Evolutionary conservation across 2,797 vertebrate species (phyloP).

Genomic region (Alauda arvensis): DNA sequence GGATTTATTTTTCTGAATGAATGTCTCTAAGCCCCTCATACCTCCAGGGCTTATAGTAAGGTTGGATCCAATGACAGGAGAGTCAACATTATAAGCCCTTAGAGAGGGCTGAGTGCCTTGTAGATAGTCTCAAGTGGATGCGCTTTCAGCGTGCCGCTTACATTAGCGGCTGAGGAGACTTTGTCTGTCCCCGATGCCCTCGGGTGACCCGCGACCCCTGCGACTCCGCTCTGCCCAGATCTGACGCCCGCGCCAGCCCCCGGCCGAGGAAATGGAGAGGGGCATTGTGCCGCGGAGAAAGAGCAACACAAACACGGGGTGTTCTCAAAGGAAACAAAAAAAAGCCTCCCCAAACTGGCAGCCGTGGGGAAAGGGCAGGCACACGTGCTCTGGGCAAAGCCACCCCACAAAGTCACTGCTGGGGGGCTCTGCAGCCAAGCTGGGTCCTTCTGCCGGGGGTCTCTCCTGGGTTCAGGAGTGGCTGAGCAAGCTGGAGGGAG

Average conservation of each 20-base stretch:
- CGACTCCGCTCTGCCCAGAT: slow-evolving; percentile 69
- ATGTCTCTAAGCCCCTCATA: slow-evolving; percentile 66
- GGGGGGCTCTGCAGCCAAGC: not conserved
- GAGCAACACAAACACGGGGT: slow-evolving; percentile 72
- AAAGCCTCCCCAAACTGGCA: slow-evolving; percentile 10
- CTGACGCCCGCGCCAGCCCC: slow-evolving; percentile 59
- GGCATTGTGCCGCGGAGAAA: slow-evolving; percentile 71
- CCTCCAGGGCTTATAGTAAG: slow-evolving; percentile 77
- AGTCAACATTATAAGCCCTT: slow-evolving; percentile 78
- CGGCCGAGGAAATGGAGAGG: slow-evolving; percentile 76
- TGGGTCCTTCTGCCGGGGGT: not conserved
- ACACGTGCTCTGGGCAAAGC: not conserved
- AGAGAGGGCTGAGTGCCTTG: slow-evolving; percentile 73
- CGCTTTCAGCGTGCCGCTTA: slow-evolving; percentile 76
- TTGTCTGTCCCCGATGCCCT: slow-evolving; percentile 72
- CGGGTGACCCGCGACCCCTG: slow-evolving; percentile 78
- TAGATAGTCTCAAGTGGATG: slow-evolving; percentile 82
- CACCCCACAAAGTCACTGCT: fast-evolving
- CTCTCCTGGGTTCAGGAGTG: not conserved
- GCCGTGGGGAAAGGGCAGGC: not conserved
- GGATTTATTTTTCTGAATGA: slow-evolving; percentile 71
- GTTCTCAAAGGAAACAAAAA: slow-evolving; percentile 75
- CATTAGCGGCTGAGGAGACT: slow-evolving; percentile 74
- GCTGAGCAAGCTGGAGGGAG: not conserved
- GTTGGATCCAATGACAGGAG: slow-evolving; percentile 79